Evolutionary conservation across 64 coral and sea anemone species (phyloP).

Genomic region (Catalaphyllia jardinei): DNA sequence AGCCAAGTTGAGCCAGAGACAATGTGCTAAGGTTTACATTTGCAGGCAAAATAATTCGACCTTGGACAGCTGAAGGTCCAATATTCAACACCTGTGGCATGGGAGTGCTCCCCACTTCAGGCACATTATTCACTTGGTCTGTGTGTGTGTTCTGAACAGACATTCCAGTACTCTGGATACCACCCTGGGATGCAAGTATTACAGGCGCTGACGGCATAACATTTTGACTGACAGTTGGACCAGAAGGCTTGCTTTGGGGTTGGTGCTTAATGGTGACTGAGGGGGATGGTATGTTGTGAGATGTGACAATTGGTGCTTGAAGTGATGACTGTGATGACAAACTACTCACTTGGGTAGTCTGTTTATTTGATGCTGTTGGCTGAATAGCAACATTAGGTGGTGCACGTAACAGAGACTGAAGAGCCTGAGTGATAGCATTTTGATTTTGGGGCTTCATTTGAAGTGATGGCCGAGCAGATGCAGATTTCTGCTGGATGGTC

Average conservation of each 20-base stretch:
- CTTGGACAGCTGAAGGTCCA: conserved; percentile 2
- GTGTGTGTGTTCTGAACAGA: conserved; percentile 20
- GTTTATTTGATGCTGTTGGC: neutral
- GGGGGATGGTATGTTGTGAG: neutral
- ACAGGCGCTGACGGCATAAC: neutral
- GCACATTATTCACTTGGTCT: neutral
- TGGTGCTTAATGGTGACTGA: conserved; percentile 22
- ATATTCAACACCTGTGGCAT: conserved; percentile 32
- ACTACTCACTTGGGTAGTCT: neutral
- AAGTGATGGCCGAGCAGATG: conserved; percentile 19
- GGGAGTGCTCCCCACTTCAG: neutral
- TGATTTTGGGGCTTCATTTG: conserved; percentile 51
- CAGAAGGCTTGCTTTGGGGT: neutral
- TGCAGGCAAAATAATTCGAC: conserved; percentile 26
- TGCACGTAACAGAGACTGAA: conserved; percentile 21
- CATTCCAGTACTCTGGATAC: neutral
- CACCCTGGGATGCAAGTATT: neutral
- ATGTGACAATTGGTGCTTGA: neutral
- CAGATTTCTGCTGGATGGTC: conserved; percentile 1
- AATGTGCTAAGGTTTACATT: conserved; percentile 41
- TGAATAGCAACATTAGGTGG: conserved; percentile 33
- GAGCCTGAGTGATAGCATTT: conserved; percentile 30
- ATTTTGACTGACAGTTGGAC: neutral
- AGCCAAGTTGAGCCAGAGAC: conserved; percentile 28
- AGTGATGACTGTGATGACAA: neutral